These are phyloP conservation scores for Drusus annulatus DNA, from an alignment of 1,140 invertebrate genomes.

Conservation along the genomic window DNA sequence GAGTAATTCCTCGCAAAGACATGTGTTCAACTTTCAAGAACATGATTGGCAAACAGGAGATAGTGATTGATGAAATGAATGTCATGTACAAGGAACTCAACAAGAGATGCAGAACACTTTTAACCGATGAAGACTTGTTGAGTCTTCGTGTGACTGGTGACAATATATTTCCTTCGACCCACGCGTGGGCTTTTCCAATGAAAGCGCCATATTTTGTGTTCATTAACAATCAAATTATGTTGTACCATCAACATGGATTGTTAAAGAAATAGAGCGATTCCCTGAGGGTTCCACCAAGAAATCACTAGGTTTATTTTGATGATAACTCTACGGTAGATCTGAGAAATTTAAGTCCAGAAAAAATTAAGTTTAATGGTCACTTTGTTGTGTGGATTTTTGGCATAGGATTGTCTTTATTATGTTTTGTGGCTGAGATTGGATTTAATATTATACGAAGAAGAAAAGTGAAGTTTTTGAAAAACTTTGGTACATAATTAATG, in stretches of 20 bases:
- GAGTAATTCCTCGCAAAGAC: no score
- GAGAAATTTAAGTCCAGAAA: background rate
- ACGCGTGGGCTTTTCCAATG: slow-evolving; percentile 15
- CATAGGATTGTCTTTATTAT: background rate
- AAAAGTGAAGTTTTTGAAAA: no score
- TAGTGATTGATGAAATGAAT: no score
- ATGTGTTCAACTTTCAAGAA: no score
- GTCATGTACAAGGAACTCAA: no score
- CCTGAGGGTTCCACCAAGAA: background rate
- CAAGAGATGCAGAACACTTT: no score
- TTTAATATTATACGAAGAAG: no score
- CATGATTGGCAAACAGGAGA: no score
- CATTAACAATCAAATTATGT: background rate
- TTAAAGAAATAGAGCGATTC: slow-evolving; percentile 4
- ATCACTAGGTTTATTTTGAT: background rate
- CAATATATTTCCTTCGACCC: background rate
- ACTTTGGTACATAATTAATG: no score
- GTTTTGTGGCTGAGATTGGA: background rate
- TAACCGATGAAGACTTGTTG: no score
- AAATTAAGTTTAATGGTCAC: background rate
- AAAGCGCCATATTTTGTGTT: background rate
- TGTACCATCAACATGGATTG: background rate
- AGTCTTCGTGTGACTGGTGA: background rate
- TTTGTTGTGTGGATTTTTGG: slow-evolving; percentile 14
- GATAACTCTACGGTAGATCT: background rate